Percentiles rank a stretch among this genome's conserved stretches.
These are phyloP conservation scores for Pristionchus mayeri DNA, from an alignment of 2,888 invertebrate species.

Conservation along the genomic window DNA sequence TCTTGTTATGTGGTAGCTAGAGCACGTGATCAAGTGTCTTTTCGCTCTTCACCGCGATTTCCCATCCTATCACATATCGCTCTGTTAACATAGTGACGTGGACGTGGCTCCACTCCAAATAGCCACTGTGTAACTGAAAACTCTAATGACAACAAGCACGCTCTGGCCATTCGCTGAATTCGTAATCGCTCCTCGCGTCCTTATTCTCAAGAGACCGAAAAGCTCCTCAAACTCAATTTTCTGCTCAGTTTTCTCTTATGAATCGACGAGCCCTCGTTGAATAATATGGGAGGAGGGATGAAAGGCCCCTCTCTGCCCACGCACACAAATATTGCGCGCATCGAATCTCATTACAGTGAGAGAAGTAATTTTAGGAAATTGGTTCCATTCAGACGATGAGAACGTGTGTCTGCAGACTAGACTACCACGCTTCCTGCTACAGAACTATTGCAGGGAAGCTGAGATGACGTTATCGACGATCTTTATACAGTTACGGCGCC, in stretches of 20 bases:
- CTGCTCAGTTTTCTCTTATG: conserved; percentile 9
- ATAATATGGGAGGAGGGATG: neutral
- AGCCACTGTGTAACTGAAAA: conserved; percentile 9
- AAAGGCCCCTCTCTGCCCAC: neutral
- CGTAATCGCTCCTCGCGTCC: neutral
- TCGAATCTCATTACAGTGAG: neutral
- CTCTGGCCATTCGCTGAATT: conserved; percentile 15
- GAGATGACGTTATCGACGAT: too few species aligned
- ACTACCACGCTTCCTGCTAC: too few species aligned
- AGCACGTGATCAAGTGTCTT: too few species aligned
- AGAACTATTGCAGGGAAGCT: too few species aligned
- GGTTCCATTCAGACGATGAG: too few species aligned
- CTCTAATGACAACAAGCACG: neutral
- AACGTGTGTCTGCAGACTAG: too few species aligned
- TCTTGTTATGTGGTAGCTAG: too few species aligned
- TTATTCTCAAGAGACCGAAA: neutral
- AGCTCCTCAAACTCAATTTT: conserved; percentile 11
- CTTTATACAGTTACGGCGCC: too few species aligned
- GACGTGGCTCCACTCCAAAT: neutral
- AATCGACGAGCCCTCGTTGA: neutral
- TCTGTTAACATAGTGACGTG: neutral
- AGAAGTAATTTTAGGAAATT: too few species aligned
- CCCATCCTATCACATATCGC: neutral
- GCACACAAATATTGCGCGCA: neutral
- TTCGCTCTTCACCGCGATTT: too few species aligned